Percentiles rank a stretch among this genome's conserved stretches.
phyloP scores from a whole-genome alignment of 2,113 vertebrate genomes.

The Hippolais icterina region DNA sequence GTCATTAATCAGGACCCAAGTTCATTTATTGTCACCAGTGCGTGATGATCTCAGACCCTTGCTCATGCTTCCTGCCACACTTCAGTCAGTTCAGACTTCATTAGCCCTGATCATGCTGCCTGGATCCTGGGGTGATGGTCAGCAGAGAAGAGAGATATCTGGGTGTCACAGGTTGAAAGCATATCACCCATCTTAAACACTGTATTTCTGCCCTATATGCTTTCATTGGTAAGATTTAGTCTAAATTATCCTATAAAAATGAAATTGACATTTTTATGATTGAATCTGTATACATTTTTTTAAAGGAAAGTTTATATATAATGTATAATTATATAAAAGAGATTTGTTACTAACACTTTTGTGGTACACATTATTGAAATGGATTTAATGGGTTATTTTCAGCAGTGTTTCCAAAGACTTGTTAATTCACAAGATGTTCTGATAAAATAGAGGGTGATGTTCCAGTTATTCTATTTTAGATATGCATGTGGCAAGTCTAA shows the following conservation, averaged over 20 bases:
- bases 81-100: neutral
- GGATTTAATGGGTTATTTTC: neutral
- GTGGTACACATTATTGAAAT: neutral
- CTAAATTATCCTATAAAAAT: neutral
- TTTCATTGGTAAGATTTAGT: neutral
- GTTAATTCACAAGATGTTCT: neutral
- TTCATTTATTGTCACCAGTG: neutral
- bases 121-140: neutral
- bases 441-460: neutral
- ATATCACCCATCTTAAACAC: neutral
- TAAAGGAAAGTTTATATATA: neutral
- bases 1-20: neutral
- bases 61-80: neutral
- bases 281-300: neutral
- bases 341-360: neutral
- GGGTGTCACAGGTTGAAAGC: neutral
- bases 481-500: neutral
- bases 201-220: accelerated
- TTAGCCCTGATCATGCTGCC: neutral
- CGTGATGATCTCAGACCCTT: neutral
- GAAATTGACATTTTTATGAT: neutral
- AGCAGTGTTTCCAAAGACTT: neutral
- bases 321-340: neutral
- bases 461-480: neutral
- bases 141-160: neutral